These are phyloP conservation scores for Ictidomys tridecemlineatus DNA, from an alignment of 2,113 vertebrate genomes.

Conservation along the genomic window DNA sequence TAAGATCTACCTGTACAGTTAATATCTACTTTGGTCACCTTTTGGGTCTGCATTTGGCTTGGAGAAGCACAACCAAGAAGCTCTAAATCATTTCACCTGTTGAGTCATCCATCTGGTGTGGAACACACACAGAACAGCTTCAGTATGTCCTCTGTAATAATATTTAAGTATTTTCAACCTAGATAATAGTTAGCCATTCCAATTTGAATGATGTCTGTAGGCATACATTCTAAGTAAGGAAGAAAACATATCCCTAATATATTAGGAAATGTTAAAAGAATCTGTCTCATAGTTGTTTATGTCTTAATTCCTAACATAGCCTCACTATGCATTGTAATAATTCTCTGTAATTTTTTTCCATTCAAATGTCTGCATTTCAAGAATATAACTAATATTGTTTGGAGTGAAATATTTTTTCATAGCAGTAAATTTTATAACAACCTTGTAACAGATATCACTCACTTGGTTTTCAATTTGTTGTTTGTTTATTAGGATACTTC, in stretches of 20 bases:
- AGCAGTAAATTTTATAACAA: background rate
- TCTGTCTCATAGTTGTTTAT: background rate
- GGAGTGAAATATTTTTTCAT: background rate
- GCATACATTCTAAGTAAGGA: background rate
- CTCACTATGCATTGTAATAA: background rate
- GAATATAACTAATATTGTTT: background rate
- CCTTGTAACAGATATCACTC: background rate
- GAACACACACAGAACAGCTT: background rate
- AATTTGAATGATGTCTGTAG: background rate
- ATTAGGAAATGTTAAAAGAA: background rate
- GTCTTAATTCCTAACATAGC: background rate
- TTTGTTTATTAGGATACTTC: background rate
- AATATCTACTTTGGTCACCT: background rate
- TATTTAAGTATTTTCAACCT: background rate
- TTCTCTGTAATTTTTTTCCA: background rate
- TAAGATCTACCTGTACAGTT: background rate
- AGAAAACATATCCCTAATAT: background rate
- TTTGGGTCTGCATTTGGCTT: background rate
- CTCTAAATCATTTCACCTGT: background rate
- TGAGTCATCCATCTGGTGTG: background rate
- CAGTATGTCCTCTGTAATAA: background rate
- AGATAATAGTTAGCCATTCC: background rate
- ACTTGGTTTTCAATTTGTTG: background rate
- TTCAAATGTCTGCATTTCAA: background rate
- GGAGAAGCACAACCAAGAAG: background rate